These are phyloP conservation scores for Rhopalosiphum maidis DNA, from an alignment of 1,140 invertebrate genomes.

Conservation along the genomic window DNA sequence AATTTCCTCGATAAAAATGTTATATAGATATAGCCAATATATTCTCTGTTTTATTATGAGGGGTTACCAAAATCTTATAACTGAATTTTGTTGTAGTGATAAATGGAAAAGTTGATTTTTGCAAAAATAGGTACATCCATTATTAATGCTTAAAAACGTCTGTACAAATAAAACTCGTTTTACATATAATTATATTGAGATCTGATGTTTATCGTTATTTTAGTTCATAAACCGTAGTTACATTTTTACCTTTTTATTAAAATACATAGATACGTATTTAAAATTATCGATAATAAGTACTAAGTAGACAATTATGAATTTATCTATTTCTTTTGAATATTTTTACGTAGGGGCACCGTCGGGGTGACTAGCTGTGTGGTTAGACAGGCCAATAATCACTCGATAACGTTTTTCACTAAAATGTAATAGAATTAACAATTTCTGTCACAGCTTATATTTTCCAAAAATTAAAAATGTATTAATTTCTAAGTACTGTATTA, in stretches of 20 bases:
- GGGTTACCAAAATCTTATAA: too few species aligned
- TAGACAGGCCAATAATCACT: not conserved
- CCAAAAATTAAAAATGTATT: not conserved
- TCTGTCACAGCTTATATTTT: too few species aligned
- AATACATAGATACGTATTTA: not conserved
- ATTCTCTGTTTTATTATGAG: too few species aligned
- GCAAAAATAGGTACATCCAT: too few species aligned
- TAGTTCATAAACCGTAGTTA: not conserved
- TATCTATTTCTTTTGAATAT: constrained; percentile 5
- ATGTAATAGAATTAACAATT: too few species aligned
- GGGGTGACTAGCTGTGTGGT: not conserved
- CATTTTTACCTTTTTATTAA: not conserved
- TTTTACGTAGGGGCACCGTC: not conserved
- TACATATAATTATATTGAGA: not conserved
- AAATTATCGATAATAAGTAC: not conserved
- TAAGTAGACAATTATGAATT: constrained; percentile 3
- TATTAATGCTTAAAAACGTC: not conserved
- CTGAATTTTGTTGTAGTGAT: too few species aligned
- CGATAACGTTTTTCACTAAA: too few species aligned
- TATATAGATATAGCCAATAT: too few species aligned
- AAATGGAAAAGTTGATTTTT: too few species aligned
- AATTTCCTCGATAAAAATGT: too few species aligned
- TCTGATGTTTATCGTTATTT: not conserved
- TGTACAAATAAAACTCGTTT: not conserved
- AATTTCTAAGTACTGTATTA: not conserved